Evolutionary conservation across 2,888 invertebrate species (phyloP).

Genomic region (Drosophila mayaguana): DNA sequence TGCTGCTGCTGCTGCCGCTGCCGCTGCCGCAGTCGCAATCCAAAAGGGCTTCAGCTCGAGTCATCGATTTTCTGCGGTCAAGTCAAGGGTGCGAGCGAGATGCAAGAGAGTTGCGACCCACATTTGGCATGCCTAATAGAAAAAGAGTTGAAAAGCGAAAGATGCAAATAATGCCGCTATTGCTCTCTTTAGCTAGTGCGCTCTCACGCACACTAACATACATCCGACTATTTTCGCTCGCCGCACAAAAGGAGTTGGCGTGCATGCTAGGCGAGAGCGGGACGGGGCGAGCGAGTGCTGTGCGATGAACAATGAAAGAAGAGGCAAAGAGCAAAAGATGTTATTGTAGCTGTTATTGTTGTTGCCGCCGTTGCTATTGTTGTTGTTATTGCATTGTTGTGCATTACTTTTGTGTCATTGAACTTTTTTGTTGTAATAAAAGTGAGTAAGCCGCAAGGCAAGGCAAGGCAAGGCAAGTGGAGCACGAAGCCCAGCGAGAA

Average conservation of each 20-base stretch:
- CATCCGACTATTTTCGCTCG: conserved; percentile 2
- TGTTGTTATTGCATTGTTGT: conserved; percentile 52
- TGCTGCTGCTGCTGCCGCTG: background rate
- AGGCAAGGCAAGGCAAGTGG: conserved; percentile 41
- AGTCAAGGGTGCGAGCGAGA: conserved; percentile 39
- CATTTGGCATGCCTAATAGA: conserved; percentile 41
- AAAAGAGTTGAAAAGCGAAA: conserved; percentile 76
- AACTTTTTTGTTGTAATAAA: conserved; percentile 72
- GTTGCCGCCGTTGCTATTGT: conserved; percentile 47
- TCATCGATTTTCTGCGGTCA: conserved; percentile 78
- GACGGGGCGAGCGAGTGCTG: conserved; percentile 2
- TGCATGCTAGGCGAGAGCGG: conserved; percentile 4
- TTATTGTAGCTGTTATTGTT: conserved; percentile 53
- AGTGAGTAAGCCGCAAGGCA: conserved; percentile 54
- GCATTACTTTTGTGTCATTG: conserved; percentile 71
- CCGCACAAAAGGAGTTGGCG: conserved; percentile 9
- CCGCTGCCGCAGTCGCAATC: conserved; percentile 24
- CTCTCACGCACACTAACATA: conserved; percentile 11
- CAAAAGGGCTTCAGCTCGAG: conserved; percentile 38
- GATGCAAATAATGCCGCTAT: conserved; percentile 70
- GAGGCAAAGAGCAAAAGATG: conserved; percentile 68
- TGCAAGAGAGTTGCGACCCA: conserved; percentile 58
- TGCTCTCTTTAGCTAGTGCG: conserved; percentile 3
- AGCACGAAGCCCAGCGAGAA: conserved; percentile 35
- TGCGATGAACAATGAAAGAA: conserved; percentile 54